Conservation (phyloP, 2,113 vertebrate species). For the Catharus bicknelli region DNA sequence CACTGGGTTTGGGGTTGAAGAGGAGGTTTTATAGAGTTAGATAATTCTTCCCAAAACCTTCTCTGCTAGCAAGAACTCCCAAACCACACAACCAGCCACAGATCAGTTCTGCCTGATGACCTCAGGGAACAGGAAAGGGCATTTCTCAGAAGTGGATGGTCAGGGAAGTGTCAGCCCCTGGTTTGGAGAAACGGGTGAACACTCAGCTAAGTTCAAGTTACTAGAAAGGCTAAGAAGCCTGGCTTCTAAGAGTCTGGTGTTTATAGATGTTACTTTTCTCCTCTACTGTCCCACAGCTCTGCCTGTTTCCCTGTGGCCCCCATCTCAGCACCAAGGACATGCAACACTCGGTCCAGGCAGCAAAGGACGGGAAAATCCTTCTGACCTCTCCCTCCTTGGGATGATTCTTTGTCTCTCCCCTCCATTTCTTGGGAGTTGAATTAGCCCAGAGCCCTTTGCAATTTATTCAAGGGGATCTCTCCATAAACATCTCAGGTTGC, state of each 20-base stretch:
- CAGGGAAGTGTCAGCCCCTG: background rate
- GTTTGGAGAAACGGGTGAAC: background rate
- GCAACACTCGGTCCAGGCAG: accelerated
- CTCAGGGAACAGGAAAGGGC: background rate
- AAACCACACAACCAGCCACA: background rate
- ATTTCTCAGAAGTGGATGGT: background rate
- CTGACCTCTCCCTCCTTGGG: background rate
- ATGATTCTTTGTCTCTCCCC: background rate
- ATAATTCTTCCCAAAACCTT: background rate
- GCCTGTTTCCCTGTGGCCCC: background rate
- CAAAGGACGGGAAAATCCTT: background rate
- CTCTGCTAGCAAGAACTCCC: background rate
- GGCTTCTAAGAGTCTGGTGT: background rate
- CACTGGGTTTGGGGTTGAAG: background rate
- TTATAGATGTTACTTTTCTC: accelerated
- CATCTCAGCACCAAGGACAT: accelerated
- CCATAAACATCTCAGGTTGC: background rate
- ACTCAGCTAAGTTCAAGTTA: accelerated
- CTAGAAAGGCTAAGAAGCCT: background rate
- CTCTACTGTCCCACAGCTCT: background rate
- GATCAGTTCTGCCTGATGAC: background rate
- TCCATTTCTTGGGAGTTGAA: background rate
- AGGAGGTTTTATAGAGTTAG: background rate
- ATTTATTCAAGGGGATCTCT: background rate
- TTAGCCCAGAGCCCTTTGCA: background rate